Base-by-base conservation (phyloP, 92 coral and sea anemone genomes). In the Chrysogorgia sp. region DNA sequence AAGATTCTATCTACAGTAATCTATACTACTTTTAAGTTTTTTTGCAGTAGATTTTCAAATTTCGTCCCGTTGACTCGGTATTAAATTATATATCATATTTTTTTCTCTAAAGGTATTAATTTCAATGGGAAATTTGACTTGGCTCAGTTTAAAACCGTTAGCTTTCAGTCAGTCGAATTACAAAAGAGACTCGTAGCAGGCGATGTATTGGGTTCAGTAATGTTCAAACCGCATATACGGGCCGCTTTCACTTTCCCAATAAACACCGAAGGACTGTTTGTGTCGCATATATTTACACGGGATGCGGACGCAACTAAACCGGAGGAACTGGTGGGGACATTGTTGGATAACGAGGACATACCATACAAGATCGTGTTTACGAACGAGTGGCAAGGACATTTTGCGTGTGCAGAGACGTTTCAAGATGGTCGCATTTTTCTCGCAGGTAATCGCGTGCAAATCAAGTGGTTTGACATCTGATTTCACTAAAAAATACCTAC, bases 321-420 rank as follows among this genome's bases (percentile, higher is more conserved):
- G 0, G 60, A 28, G 20, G 76, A 69, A 20, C 19, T 43, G 26
- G 21, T 69, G 29, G 31, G 23, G 37, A 13, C 21, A 69, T 48
- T 69, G 61, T 45, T 47, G 40, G 76, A 69, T 19, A 15, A 69
- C 76, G 76, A 69, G 56, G 76, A 69, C 20, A 47, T 69, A 10
- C 56, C 76, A 23, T 69, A 17, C 48, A 69, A 24, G 9, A 22
- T 45, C 21, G 40, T 49, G 22, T 69, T 69, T 60, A 25, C 7
- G 9, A 69, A 48, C 31, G 34, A 31, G 0, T 69, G 76, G 76
- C 76, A 49, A 52, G 76, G 76, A 10, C 76, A 69, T 29, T 69
- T 69, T 69, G 76, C 59, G 21, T 26, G 22, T 14, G 76, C 76
- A 24, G 76, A 69, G 19, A 69, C 76, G 3, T n/a, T 69, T 8